These are phyloP conservation scores for Idris sp. DNA, from an alignment of 1,140 invertebrate species.

Conservation along the genomic window DNA sequence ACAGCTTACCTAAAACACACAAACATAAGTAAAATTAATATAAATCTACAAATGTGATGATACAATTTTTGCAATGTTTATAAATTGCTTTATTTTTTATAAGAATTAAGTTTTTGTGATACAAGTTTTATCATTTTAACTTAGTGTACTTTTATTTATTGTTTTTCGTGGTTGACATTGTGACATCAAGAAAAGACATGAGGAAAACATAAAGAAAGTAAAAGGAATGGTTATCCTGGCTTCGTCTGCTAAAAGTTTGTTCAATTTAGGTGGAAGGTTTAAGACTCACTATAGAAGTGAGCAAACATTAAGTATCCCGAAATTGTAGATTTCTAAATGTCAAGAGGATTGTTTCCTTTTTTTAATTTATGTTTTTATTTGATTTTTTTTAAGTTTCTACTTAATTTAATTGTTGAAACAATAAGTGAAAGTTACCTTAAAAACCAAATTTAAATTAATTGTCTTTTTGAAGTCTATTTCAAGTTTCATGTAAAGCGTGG, in stretches of 20 bases:
- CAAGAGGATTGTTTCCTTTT: no score
- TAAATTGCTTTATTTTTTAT: background rate
- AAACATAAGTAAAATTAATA: no score
- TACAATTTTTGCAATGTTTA: no score
- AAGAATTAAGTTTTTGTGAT: constrained; percentile 34
- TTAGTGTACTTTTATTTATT: constrained; percentile 16
- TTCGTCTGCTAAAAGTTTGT: constrained; percentile 59
- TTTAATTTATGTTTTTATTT: constrained; percentile 15
- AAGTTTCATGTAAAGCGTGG: constrained; percentile 5
- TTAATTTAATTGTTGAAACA: constrained; percentile 6
- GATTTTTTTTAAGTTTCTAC: constrained; percentile 19
- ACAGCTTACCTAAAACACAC: no score
- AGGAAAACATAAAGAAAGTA: constrained; percentile 55
- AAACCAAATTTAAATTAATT: constrained; percentile 32
- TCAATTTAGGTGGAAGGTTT: constrained; percentile 63
- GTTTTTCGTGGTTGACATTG: constrained; percentile 48
- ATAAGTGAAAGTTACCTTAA: constrained; percentile 19
- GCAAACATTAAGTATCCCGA: constrained; percentile 49
- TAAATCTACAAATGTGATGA: no score
- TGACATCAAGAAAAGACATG: constrained; percentile 48
- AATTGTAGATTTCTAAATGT: no score
- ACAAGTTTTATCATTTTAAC: constrained; percentile 37
- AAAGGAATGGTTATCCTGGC: constrained; percentile 53
- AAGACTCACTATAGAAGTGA: constrained; percentile 44
- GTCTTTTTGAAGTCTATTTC: constrained; percentile 18